Conservation (phyloP, 2,113 vertebrate genomes). For the Balaenoptera acutorostrata region DNA sequence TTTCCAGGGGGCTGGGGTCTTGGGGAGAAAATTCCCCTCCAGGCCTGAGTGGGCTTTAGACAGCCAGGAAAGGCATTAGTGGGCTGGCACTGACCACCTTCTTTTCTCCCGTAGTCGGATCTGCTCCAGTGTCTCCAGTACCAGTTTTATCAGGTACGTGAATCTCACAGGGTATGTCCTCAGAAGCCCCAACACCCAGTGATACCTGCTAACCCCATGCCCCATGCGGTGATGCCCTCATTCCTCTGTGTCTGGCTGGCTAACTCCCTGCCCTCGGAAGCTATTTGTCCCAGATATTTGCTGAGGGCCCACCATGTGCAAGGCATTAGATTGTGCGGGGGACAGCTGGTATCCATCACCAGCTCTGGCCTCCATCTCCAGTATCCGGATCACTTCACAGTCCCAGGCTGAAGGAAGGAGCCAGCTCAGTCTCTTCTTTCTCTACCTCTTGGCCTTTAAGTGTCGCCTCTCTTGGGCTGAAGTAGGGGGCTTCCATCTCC, state of each 20-base stretch:
- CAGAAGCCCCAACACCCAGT: not conserved
- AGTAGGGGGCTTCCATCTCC: not conserved
- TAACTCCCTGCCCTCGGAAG: not conserved
- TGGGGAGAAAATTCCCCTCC: not conserved
- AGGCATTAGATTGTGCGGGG: not conserved
- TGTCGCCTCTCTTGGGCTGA: not conserved
- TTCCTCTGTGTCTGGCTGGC: not conserved
- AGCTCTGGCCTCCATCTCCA: not conserved
- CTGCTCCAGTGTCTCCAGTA: slow-evolving; percentile 82
- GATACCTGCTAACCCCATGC: too few species aligned
- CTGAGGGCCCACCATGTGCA: not conserved
- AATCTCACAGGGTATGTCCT: not conserved
- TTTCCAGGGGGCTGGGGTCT: not conserved
- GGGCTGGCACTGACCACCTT: not conserved
- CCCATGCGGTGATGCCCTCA: not conserved
- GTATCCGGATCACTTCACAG: not conserved
- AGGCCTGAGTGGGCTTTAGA: not conserved
- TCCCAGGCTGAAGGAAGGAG: not conserved
- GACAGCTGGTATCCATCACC: not conserved
- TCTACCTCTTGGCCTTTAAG: not conserved
- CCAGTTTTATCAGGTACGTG: slow-evolving; percentile 82
- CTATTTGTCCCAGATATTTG: not conserved
- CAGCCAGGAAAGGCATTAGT: rapidly evolving
- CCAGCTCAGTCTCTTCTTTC: not conserved
- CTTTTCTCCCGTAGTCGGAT: slow-evolving; percentile 73